Conservation (phyloP, 2,113 vertebrate species). For the Triplophysa siluroides region DNA sequence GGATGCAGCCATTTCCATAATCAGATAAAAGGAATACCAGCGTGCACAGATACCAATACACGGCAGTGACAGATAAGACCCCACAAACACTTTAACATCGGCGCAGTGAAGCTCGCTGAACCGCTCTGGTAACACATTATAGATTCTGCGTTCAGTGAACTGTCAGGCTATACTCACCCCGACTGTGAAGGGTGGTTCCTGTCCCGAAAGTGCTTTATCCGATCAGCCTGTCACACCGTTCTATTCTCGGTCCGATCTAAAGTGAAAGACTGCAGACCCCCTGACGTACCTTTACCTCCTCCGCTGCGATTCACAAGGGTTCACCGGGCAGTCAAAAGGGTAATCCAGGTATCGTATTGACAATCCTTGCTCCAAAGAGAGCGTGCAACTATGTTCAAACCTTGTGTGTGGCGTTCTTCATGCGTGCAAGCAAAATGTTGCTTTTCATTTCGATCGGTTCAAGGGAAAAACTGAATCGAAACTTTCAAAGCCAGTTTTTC, state of each 20-base stretch:
- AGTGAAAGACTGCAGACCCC: conserved; percentile 59
- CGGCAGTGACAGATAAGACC: background rate
- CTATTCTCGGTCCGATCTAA: conserved; percentile 47
- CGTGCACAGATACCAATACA: background rate
- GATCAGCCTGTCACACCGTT: conserved; percentile 50
- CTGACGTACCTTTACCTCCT: conserved; percentile 24
- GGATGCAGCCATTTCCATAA: background rate
- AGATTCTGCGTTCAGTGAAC: conserved; percentile 32
- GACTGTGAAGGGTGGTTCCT: conserved; percentile 67
- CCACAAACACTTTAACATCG: background rate
- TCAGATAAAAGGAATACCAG: background rate
- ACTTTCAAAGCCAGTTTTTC: conserved; percentile 5
- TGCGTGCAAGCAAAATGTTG: background rate
- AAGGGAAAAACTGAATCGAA: background rate
- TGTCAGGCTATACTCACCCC: conserved; percentile 65
- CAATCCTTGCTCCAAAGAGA: conserved; percentile 12
- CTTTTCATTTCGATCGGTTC: background rate
- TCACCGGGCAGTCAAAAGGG: conserved; percentile 47
- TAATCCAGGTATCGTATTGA: conserved; percentile 72
- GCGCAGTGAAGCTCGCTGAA: conserved; percentile 5
- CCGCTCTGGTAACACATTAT: background rate
- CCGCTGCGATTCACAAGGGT: conserved; percentile 56
- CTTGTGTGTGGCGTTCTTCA: background rate
- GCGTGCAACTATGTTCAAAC: background rate
- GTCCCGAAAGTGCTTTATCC: conserved; percentile 62